Conservation (phyloP, 1,140 invertebrate species). For the Thereuonema tuberculata region DNA sequence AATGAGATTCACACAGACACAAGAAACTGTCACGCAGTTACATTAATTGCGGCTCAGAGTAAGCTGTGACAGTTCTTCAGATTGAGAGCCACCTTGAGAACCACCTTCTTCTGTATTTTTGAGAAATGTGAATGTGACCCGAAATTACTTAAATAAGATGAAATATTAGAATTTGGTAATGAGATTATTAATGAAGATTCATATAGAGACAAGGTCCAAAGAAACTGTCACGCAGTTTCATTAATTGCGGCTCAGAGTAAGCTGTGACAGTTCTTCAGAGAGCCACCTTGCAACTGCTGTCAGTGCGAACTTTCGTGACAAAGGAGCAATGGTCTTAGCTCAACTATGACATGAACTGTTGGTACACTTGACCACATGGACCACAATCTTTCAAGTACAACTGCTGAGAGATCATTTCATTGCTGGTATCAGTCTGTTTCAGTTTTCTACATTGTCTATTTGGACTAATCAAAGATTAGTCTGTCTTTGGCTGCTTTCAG, state of each 20-base stretch:
- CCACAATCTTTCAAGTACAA: no score
- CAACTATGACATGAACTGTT: constrained; percentile 14
- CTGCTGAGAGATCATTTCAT: no score
- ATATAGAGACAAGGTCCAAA: not conserved
- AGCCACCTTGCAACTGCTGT: not conserved
- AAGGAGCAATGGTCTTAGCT: constrained; percentile 14
- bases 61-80: no score
- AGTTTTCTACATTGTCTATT: constrained; percentile 9
- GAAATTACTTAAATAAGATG: no score
- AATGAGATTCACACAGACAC: no score
- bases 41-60: no score
- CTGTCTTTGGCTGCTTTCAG: not conserved
- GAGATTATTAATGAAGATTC: not conserved
- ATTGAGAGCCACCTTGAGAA: no score
- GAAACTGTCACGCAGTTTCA: not conserved
- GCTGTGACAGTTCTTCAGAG: not conserved
- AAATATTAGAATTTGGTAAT: no score
- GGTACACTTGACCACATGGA: constrained; percentile 21
- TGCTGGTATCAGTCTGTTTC: constrained; percentile 18
- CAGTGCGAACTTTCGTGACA: not conserved
- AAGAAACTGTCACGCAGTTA: no score
- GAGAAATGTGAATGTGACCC: no score
- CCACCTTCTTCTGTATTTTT: no score
- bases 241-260: not conserved
- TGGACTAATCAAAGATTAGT: not conserved